Base-by-base conservation (phyloP, 2,888 invertebrate species). In the Pseudococcus viburni region DNA sequence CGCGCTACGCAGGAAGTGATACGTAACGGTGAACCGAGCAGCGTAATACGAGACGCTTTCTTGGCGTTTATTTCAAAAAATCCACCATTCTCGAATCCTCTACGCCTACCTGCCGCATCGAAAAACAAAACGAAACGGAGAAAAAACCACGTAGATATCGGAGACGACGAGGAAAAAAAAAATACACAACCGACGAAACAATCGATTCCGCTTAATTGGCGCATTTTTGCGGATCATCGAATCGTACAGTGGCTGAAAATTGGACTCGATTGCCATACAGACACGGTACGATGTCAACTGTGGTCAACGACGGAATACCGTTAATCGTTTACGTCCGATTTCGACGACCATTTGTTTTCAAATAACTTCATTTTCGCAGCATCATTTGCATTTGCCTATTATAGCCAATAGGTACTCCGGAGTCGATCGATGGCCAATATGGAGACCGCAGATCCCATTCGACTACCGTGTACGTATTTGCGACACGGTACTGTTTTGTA, bases 401-500 rank as follows among this genome's bases (percentile, higher is more conserved):
- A 0, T 42, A 80, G 80, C 42, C 1, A 3, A 42, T 42, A 17
- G 80, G 80, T 42, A 83, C 19, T 64, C 9, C n/a, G 48, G n/a
- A 8, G 22, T 59, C 4, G 59, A 42, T 26, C 22, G 39, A 42
- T 39, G 80, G 46, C 80, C 8, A 83, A 83, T 46, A 39, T 39
- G 59, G 15, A 2, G 48, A 51, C 12, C 15, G 48, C 80, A 42
- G 12, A 22, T 33, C 2, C 22, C 80, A 3, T 19, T 9, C 46
- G 46, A 83, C 80, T 83, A 83, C 80, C 19, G 80, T 46, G 80
- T 46, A 80, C 80, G 46, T 73, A 73, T 85, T 85, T 85, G 39
- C 22, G 46, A 9, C 26, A 33, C 26, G 55, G 39, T 46, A 51
- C 80, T 87, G 87, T 87, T 64, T 87, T 68, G 87, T 73, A 87